These are phyloP conservation scores for Umimayanthus chanpuru DNA, from an alignment of 92 coral and sea anemone species.

Conservation along the genomic window DNA sequence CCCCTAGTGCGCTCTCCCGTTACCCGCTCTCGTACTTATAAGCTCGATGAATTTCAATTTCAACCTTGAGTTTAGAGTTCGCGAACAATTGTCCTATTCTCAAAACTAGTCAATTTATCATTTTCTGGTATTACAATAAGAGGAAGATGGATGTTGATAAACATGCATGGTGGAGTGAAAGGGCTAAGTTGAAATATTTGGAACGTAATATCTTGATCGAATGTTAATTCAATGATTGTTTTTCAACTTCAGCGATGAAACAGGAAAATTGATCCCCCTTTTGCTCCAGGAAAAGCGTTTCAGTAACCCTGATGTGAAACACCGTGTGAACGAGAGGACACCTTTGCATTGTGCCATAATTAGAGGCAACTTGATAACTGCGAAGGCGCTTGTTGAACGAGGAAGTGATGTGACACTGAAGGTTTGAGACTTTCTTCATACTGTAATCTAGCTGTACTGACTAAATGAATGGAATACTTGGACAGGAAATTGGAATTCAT, in stretches of 20 bases:
- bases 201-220: not conserved
- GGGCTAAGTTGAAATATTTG: too few relatives aligned
- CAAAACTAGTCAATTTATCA: too few relatives aligned
- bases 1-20: too few relatives aligned
- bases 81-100: too few relatives aligned
- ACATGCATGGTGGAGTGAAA: too few relatives aligned
- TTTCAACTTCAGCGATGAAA: constrained; percentile 10
- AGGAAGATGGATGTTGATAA: too few relatives aligned
- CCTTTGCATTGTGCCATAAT: constrained; percentile 9
- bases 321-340: not conserved
- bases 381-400: not conserved
- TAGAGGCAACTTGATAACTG: not conserved
- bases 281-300: constrained; percentile 8
- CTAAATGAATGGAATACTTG: not conserved
- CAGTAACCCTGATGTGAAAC: constrained; percentile 4
- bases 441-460: not conserved
- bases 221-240: not conserved
- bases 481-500: too few relatives aligned
- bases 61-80: too few relatives aligned
- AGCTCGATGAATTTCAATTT: too few relatives aligned
- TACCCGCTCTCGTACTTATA: too few relatives aligned
- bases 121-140: too few relatives aligned
- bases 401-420: constrained; percentile 11
- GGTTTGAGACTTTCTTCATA: not conserved
- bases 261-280: constrained; percentile 5